These are phyloP conservation scores for Eriocheir sinensis DNA, from an alignment of 1,140 invertebrate species.

Conservation along the genomic window DNA sequence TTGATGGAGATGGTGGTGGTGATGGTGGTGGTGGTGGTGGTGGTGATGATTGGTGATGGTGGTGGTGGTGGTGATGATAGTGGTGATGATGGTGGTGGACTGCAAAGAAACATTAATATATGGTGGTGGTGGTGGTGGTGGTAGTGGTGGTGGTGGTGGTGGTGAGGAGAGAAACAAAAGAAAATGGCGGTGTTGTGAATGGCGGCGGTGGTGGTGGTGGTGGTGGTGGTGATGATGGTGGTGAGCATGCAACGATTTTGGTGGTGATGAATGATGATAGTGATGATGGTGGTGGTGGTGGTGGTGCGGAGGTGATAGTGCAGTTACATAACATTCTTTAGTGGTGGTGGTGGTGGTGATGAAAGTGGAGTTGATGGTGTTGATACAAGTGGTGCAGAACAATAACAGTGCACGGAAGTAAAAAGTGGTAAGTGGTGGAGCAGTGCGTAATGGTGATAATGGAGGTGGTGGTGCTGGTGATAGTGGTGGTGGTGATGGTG, in stretches of 20 bases:
- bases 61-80: neutral
- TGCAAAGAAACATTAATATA: neutral
- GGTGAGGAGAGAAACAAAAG: too few species aligned
- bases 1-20: neutral
- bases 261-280: neutral
- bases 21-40: neutral
- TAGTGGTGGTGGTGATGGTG: neutral
- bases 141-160: neutral
- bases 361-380: neutral
- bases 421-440: neutral
- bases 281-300: too few species aligned
- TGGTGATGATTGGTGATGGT: slow-evolving; percentile 9
- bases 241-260: too few species aligned
- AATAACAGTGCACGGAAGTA: neutral
- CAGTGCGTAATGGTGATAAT: too few species aligned
- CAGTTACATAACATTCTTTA: too few species aligned
- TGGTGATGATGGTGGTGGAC: neutral
- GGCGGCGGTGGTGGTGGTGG: neutral
- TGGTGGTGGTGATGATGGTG: neutral
- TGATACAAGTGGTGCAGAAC: neutral
- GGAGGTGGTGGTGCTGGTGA: slow-evolving; percentile 8
- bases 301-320: too few species aligned
- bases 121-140: neutral
- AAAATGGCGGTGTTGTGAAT: neutral
- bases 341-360: neutral